Evolutionary conservation across 1,140 invertebrate species (phyloP), one percentile per base, ranked within the genome.

Genomic region (Anthonomus grandis): DNA sequence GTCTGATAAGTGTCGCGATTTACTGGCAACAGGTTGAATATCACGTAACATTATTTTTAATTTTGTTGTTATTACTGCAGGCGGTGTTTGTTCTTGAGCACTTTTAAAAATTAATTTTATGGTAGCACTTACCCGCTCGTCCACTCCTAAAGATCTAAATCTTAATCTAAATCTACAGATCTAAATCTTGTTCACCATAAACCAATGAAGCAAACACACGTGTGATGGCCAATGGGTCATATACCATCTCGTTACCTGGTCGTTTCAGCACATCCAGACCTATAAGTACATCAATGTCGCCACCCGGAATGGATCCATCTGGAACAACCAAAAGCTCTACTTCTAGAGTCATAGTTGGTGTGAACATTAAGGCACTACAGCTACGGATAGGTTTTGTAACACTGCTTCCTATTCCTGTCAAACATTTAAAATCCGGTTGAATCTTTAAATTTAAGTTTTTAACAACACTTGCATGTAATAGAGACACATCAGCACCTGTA

Each of bases 121-220:
- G 36, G 17, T n/a, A 38, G 36, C 36, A 38, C 36, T 38, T 38
- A 38, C n/a, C 17, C n/a, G 4, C 36, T 38, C 36, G 36, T 38
- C 36, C n/a, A 38, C 4, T 38, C 36, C 36, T 38, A 17, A n/a
- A n/a, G n/a, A n/a, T n/a, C n/a, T n/a, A n/a, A n/a, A n/a, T n/a
- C n/a, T n/a, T n/a, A n/a, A n/a, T n/a, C n/a, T n/a, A n/a, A n/a
- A n/a, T n/a, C n/a, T n/a, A 38, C 36, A 38, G 17, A 38, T 38
- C 17, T 38, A 38, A 38, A 5, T 38, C 36, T 13, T n/a, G n/a
- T 38, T 38, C 36, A 12, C 17, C 36, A n/a, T 13, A 38, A 17
- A 17, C 17, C n/a, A 13, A 38, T 38, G 17, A 13, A 12, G 36
- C 17, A n/a, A 12, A 38, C 4, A 38, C 17, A 13, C n/a, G 36